Conservation (phyloP, 2,888 invertebrate species). For the Drosophila meridiana region DNA sequence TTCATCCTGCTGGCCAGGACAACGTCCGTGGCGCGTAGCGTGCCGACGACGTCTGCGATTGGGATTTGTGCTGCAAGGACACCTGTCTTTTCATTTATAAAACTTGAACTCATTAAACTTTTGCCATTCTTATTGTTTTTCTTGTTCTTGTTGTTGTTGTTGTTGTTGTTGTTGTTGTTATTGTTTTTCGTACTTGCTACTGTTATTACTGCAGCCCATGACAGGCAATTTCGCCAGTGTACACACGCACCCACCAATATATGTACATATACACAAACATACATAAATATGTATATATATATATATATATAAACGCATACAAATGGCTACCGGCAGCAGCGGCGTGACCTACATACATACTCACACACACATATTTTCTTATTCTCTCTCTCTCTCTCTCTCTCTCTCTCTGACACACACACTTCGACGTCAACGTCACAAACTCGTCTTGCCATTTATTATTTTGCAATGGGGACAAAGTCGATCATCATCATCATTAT, state of each 20-base stretch:
- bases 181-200: constrained; percentile 46
- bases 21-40: constrained; percentile 61
- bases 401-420: not conserved
- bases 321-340: constrained; percentile 49
- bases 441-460: constrained; percentile 54
- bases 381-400: not conserved
- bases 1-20: constrained; percentile 30
- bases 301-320: constrained; percentile 46
- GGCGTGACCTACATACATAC: constrained; percentile 50
- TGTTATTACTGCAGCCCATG: constrained; percentile 60
- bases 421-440: constrained; percentile 40
- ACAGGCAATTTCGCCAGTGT: constrained; percentile 59
- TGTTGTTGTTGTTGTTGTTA: constrained; percentile 15
- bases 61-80: constrained; percentile 67
- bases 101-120: constrained; percentile 81
- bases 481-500: constrained; percentile 40
- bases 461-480: constrained; percentile 53
- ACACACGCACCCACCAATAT: constrained; percentile 44
- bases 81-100: constrained; percentile 71
- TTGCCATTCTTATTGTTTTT: constrained; percentile 52
- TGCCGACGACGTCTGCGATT: constrained; percentile 57
- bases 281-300: constrained; percentile 1
- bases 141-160: constrained; percentile 16
- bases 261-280: not conserved
- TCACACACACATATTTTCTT: not conserved